Percentiles rank a stretch among this genome's conserved stretches.
These are phyloP conservation scores for Halcyon badia DNA, from an alignment of 2,797 vertebrate species.

Conservation along the genomic window DNA sequence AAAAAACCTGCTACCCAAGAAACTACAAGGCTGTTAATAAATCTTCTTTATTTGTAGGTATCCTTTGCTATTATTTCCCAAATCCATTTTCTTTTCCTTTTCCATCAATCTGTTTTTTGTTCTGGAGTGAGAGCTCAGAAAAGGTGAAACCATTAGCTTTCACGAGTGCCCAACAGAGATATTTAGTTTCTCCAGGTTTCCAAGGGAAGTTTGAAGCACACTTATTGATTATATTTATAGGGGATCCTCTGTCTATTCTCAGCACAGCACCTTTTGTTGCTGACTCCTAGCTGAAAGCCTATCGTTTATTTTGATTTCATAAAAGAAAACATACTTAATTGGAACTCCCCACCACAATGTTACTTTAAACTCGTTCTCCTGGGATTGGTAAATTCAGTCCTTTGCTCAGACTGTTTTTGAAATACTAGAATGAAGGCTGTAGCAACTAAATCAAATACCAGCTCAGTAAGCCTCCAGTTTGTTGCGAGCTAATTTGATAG, in stretches of 20 bases:
- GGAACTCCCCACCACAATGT: background rate
- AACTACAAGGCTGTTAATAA: background rate
- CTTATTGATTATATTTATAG: conserved; percentile 6
- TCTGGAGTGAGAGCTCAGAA: background rate
- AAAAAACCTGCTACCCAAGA: background rate
- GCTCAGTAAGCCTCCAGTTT: background rate
- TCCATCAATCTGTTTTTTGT: background rate
- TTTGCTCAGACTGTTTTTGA: background rate
- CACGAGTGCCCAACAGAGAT: background rate
- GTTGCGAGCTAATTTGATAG: background rate
- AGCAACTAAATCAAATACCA: background rate
- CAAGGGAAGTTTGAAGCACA: background rate
- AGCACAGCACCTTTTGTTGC: background rate
- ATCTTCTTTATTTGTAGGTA: background rate
- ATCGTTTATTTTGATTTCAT: background rate
- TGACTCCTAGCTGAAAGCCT: background rate
- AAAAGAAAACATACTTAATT: background rate
- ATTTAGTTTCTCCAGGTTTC: background rate
- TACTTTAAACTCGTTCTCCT: background rate
- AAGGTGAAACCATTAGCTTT: background rate
- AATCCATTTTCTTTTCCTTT: conserved; percentile 38
- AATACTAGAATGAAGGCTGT: background rate
- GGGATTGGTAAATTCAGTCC: background rate
- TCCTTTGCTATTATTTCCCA: conserved; percentile 20
- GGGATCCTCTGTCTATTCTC: background rate